Base-by-base conservation (phyloP, 2,113 vertebrate genomes). In the Pelvicachromis taeniatus region DNA sequence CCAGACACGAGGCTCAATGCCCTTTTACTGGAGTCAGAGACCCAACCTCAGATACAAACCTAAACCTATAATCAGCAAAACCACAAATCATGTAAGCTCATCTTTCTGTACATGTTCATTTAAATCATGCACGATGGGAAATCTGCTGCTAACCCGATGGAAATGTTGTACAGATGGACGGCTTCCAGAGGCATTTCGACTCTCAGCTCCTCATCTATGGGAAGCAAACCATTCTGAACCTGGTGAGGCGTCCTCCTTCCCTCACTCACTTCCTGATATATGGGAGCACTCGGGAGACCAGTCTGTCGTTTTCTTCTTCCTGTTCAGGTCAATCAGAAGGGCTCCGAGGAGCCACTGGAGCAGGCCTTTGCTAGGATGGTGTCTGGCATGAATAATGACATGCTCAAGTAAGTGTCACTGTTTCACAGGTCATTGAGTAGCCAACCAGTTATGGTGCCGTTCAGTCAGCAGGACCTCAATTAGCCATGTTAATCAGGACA, bases 11-110 rank as follows among this genome's bases (percentile, higher is more conserved):
- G 98, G 98, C 87, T 99, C 99, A 31, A 99, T 99, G 95, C 99
- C 99, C 3, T 97, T 99, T 90, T 99, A 97, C 94, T 99, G 99
- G 99, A 99, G 98, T 88, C 99, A 99, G 82, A 97, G 98, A 93
- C 99, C 99, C 94, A 99, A 99, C 93, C 97, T 99, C 88, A 98
- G 97, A 93, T 99, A 99, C 88, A 99, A 99, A 91, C 99, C 98
- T 73, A 97, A 95, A 87, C 99, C 98, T 2, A 97, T 98, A 86
- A 99, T 99, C 97, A 98, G 97, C 96, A 98, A 97, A 95, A 95
- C 96, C 90, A 95, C 96, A 87, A 99, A 85, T 80, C 96, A 96
- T 2, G 96, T 96, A 89, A 94, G 95, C 42, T 17, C 13, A 19
- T 48, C 68, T 73, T 0, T 73, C 23, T 48, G 38, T 38, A 68